Evolutionary conservation across 2,113 vertebrate species (phyloP).

Genomic region (Mormoops blainvillei): DNA sequence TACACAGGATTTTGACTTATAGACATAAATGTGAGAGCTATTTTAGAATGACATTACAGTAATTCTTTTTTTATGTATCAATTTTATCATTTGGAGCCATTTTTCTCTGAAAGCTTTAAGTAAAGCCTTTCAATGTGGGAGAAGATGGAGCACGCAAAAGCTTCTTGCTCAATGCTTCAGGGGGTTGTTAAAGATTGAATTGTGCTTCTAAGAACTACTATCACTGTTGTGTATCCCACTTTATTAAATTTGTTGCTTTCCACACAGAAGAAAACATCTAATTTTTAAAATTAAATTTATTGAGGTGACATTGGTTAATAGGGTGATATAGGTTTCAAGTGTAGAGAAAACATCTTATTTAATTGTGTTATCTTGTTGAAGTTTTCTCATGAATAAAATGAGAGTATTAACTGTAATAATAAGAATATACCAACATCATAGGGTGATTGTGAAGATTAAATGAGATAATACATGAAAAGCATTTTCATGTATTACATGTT

Average conservation of each 20-base stretch:
- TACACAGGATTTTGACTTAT: neutral
- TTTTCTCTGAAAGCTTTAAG: neutral
- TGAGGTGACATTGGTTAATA: too few relatives aligned
- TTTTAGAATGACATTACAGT: neutral
- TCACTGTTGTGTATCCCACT: neutral
- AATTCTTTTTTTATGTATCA: neutral
- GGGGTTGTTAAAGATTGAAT: neutral
- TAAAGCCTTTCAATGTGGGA: neutral
- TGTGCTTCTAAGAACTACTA: neutral
- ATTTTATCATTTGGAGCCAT: neutral
- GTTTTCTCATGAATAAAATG: neutral
- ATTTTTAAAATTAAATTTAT: too few relatives aligned
- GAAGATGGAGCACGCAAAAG: neutral
- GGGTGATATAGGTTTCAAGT: too few relatives aligned
- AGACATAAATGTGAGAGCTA: neutral
- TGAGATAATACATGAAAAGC: neutral
- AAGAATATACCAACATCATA: neutral
- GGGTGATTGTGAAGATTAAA: neutral
- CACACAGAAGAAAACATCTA: neutral
- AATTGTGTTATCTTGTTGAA: neutral
- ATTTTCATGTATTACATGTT: neutral
- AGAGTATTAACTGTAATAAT: neutral
- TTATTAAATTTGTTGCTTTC: neutral
- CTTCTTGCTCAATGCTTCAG: neutral
- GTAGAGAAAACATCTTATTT: neutral